Conservation (phyloP, 2,888 invertebrate species). For the Drosophila anomelani region DNA sequence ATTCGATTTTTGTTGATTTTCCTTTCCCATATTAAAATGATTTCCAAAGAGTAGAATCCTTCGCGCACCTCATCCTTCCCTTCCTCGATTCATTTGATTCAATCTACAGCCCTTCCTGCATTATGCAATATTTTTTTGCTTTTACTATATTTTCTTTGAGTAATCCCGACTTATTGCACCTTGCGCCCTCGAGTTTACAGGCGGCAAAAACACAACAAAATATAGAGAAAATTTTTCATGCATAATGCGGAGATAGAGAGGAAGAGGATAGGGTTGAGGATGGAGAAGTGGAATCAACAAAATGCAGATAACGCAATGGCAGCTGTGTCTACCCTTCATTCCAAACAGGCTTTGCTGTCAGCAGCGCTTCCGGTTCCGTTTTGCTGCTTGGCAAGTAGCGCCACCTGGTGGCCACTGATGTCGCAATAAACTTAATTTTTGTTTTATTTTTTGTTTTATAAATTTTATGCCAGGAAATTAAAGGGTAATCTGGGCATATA, state of each 20-base stretch:
- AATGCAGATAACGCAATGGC: slow-evolving; percentile 43
- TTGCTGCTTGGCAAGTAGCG: slow-evolving; percentile 29
- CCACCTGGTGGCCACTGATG: slow-evolving; percentile 42
- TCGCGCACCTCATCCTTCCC: not conserved
- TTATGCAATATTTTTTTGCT: not conserved
- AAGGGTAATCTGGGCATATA: not conserved
- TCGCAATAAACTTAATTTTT: slow-evolving; percentile 38
- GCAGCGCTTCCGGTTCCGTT: slow-evolving; percentile 43
- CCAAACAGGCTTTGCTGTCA: slow-evolving; percentile 38
- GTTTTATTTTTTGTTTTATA: not conserved
- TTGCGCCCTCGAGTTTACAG: not conserved
- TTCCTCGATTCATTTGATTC: not conserved
- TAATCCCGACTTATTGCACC: slow-evolving; percentile 28
- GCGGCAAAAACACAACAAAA: slow-evolving; percentile 9
- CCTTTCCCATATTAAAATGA: not conserved
- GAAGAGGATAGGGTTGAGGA: not conserved
- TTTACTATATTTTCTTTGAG: slow-evolving; percentile 1
- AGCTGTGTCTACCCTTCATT: slow-evolving; percentile 28
- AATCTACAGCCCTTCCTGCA: too few relatives aligned
- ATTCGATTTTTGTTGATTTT: not conserved
- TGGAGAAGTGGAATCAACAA: slow-evolving; percentile 29
- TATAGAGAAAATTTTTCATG: slow-evolving; percentile 28
- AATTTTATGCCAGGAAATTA: not conserved
- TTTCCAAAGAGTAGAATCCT: not conserved
- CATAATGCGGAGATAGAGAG: slow-evolving; percentile 25